Evolutionary conservation across 2,797 vertebrate species (phyloP).

Genomic region (Halcyon chelicuti): DNA sequence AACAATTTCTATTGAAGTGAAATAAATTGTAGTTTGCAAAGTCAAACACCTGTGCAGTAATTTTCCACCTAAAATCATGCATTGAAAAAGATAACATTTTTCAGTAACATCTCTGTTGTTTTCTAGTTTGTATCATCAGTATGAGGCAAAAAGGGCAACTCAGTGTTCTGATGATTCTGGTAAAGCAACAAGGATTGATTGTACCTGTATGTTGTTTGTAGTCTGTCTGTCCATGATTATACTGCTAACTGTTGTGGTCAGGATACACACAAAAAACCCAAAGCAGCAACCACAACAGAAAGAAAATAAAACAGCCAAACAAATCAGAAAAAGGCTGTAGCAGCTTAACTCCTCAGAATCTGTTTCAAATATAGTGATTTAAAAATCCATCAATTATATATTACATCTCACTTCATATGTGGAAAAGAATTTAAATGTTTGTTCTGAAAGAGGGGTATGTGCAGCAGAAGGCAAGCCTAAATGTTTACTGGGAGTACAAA

Average conservation of each 20-base stretch:
- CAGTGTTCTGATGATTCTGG: not conserved
- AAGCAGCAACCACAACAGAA: not conserved
- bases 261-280: not conserved
- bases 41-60: constrained; percentile 53
- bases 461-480: constrained; percentile 67
- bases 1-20: constrained; percentile 38
- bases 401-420: constrained; percentile 39
- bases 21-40: constrained; percentile 35
- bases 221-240: not conserved
- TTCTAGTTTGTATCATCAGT: constrained; percentile 46
- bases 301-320: not conserved
- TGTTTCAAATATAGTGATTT: constrained; percentile 55
- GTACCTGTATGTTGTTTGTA: constrained; percentile 18
- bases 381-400: constrained; percentile 70
- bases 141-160: constrained; percentile 22
- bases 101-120: constrained; percentile 13
- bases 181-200: constrained; percentile 1
- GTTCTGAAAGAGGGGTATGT: constrained; percentile 47
- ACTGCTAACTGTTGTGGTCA: constrained; percentile 43
- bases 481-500: constrained; percentile 77
- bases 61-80: constrained; percentile 51
- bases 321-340: not conserved
- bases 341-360: constrained; percentile 38
- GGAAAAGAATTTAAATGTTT: constrained; percentile 66
- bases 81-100: constrained; percentile 49